These are phyloP conservation scores for Mesembrinibis cayennensis DNA, from an alignment of 2,113 vertebrate species.

Conservation along the genomic window DNA sequence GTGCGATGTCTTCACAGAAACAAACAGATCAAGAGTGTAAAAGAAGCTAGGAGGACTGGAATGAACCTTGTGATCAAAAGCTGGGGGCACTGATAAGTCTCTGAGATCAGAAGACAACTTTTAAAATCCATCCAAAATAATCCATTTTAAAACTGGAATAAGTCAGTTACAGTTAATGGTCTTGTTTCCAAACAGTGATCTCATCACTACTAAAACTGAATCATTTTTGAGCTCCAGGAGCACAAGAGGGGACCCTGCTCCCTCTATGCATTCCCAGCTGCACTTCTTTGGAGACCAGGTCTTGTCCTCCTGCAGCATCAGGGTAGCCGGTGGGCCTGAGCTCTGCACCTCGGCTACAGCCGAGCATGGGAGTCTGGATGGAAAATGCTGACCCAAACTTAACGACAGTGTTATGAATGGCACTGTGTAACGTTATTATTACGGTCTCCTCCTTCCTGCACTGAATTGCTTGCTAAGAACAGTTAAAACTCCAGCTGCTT, in stretches of 20 bases:
- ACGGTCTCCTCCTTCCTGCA: neutral
- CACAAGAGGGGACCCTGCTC: neutral
- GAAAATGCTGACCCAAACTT: neutral
- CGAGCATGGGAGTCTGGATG: neutral
- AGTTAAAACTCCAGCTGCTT: constrained; percentile 16
- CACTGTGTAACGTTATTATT: neutral
- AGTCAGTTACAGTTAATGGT: neutral
- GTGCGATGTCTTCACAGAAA: neutral
- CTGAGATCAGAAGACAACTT: neutral
- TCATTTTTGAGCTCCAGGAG: neutral
- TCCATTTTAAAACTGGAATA: neutral
- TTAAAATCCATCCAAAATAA: neutral
- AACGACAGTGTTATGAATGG: neutral
- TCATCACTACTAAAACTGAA: neutral
- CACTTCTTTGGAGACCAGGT: rapidly evolving
- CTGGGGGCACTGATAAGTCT: neutral
- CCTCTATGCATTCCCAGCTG: neutral
- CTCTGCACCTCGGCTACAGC: neutral
- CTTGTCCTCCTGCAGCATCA: too few relatives aligned
- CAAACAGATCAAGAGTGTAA: neutral
- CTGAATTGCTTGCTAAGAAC: neutral
- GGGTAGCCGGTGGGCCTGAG: too few relatives aligned
- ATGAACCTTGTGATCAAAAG: neutral
- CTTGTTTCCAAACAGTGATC: neutral
- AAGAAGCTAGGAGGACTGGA: neutral